phyloP scores from a whole-genome alignment of 2,113 vertebrate genomes.

The Onychostoma macrolepis region DNA sequence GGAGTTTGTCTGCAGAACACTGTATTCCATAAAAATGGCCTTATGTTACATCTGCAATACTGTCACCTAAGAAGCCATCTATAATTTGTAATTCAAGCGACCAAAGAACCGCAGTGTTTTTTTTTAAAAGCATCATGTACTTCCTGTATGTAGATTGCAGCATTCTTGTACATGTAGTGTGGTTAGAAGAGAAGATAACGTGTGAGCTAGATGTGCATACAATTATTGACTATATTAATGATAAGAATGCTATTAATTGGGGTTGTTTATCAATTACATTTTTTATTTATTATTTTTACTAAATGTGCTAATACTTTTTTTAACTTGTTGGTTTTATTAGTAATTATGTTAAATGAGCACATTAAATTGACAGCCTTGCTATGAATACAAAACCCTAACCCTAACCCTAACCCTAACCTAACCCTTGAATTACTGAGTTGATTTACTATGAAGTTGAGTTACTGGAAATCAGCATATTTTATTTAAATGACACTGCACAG shows the following conservation, averaged over 20 bases:
- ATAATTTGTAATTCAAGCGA: background rate
- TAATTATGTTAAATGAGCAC: background rate
- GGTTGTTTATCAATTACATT: background rate
- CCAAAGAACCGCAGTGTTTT: background rate
- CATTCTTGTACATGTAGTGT: background rate
- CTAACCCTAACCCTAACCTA: too few species aligned
- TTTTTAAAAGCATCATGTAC: background rate
- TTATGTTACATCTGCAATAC: background rate
- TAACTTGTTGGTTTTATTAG: background rate
- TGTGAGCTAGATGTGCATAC: background rate
- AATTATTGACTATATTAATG: background rate
- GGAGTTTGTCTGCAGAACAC: background rate
- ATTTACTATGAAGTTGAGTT: background rate
- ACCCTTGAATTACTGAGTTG: too few species aligned
- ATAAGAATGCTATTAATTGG: background rate
- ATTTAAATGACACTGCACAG: background rate
- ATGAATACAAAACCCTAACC: background rate
- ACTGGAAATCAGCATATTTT: background rate
- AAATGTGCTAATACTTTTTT: background rate
- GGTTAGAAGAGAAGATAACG: background rate
- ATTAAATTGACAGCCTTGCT: background rate
- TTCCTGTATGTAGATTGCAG: background rate
- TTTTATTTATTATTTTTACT: background rate
- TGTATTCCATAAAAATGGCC: background rate
- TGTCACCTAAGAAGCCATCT: background rate